These are phyloP conservation scores for Cynocephalus volans DNA, from an alignment of 2,113 vertebrate species.

Conservation along the genomic window DNA sequence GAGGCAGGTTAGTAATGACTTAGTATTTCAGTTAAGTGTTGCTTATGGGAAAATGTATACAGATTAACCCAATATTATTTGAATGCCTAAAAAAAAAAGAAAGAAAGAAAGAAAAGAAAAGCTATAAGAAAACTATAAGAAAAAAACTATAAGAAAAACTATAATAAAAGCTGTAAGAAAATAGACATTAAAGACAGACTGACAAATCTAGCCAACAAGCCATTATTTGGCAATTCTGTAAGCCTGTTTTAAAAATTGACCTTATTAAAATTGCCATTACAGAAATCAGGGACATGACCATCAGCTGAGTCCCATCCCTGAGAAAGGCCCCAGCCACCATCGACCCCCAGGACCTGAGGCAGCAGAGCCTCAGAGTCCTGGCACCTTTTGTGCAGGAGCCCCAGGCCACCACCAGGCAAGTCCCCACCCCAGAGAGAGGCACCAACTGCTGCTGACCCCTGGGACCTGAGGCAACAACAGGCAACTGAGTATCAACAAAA, in stretches of 20 bases:
- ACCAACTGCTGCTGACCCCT: no score
- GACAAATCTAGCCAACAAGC: neutral
- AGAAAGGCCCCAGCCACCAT: no score
- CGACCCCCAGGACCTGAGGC: no score
- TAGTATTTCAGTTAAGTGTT: neutral
- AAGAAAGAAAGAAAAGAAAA: neutral
- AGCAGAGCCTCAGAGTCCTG: no score
- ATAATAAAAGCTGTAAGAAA: neutral
- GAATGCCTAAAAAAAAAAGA: neutral
- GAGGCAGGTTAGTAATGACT: neutral
- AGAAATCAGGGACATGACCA: neutral
- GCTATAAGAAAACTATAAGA: neutral
- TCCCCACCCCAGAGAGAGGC: no score
- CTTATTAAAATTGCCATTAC: neutral
- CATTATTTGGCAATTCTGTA: neutral
- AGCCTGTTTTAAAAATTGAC: conserved; percentile 1
- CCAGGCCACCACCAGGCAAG: no score
- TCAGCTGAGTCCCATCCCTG: no score
- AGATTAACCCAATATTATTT: neutral
- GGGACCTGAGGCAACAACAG: no score
- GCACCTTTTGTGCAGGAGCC: no score
- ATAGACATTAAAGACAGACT: neutral
- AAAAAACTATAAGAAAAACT: no score
- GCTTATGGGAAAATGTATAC: neutral
- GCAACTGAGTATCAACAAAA: no score